Conservation (phyloP, 2,797 vertebrate species). For the Alca torda region DNA sequence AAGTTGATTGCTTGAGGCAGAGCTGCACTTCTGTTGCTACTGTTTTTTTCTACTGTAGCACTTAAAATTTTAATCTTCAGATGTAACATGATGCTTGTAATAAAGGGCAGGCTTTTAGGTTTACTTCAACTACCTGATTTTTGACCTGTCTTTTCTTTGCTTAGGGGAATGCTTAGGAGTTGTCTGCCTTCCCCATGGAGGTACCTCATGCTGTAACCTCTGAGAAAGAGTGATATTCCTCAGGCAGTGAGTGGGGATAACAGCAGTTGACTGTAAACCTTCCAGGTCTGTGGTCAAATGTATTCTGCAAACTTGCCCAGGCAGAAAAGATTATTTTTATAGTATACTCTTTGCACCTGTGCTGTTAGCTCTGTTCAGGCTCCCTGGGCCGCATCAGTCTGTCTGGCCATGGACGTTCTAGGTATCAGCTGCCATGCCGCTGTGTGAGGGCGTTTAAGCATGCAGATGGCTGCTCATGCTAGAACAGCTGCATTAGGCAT, state of each 20-base stretch:
- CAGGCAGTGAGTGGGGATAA: background rate
- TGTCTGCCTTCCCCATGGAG: background rate
- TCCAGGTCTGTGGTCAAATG: background rate
- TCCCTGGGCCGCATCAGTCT: background rate
- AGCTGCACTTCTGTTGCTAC: background rate
- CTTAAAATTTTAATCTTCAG: background rate
- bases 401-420: accelerated
- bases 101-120: background rate
- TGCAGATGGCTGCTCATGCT: background rate
- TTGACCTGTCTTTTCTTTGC: background rate
- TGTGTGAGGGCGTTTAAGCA: accelerated
- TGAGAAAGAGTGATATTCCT: background rate
- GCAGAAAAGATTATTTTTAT: background rate
- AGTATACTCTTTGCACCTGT: background rate
- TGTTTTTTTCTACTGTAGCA: background rate
- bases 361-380: background rate
- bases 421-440: background rate
- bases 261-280: background rate
- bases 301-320: background rate
- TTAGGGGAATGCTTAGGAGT: background rate
- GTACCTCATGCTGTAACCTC: background rate
- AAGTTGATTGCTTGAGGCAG: background rate
- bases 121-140: background rate
- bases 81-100: background rate
- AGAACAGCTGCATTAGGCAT: background rate